Evolutionary conservation across 2,888 invertebrate species (phyloP).

Genomic region (Thyatira batis): DNA sequence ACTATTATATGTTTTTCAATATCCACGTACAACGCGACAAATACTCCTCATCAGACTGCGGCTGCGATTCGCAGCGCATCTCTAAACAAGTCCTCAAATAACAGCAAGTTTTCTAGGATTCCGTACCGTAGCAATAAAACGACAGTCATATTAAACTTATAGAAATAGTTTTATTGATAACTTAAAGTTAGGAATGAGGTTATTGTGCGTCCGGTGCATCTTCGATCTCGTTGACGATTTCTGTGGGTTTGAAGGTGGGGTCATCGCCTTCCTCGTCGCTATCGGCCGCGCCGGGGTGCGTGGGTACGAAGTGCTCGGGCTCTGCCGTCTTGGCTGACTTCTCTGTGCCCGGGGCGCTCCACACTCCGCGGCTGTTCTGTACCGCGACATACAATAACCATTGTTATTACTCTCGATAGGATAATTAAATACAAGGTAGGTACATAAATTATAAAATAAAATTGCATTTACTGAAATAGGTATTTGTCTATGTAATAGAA

Average conservation of each 20-base stretch:
- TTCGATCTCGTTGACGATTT: conserved; percentile 80
- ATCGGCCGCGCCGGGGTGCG: conserved; percentile 86
- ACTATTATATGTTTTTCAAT: no score
- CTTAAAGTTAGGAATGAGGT: not conserved
- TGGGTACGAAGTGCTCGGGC: conserved; percentile 76
- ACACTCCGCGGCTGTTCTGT: conserved; percentile 72
- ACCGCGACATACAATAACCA: no score
- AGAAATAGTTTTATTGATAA: not conserved
- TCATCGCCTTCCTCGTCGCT: conserved; percentile 79
- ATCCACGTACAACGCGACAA: no score
- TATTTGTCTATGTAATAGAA: no score
- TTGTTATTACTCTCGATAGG: no score
- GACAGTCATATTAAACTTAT: not conserved
- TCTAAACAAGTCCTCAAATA: no score
- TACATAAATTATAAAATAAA: no score
- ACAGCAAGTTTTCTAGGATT: no score
- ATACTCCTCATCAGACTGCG: not conserved
- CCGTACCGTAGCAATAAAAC: not conserved
- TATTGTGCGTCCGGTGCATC: conserved; percentile 33
- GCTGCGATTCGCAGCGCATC: no score
- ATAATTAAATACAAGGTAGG: no score
- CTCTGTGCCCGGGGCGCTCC: conserved; percentile 83
- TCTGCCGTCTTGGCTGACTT: conserved; percentile 39
- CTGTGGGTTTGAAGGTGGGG: conserved; percentile 59
- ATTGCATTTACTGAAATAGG: no score